Conservation (phyloP, 2,113 vertebrate species). For the Odocoileus hemionus region DNA sequence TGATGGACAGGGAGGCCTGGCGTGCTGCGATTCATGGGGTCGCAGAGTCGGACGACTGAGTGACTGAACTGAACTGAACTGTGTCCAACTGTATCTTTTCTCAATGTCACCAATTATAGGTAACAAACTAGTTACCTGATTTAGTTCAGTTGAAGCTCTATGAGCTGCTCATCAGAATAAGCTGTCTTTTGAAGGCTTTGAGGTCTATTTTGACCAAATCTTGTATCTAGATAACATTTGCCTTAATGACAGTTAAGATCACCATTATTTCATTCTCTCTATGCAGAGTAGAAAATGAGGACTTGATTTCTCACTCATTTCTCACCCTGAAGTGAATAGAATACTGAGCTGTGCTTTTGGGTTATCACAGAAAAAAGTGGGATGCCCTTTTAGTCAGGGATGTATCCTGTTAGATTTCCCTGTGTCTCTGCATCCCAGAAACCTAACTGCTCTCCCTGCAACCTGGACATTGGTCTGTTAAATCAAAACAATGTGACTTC, state of each 20-base stretch:
- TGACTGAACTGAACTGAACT: too few relatives aligned
- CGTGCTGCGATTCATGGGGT: too few relatives aligned
- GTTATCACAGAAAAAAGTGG: background rate
- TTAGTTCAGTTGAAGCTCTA: background rate
- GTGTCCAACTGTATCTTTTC: background rate
- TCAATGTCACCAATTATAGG: background rate
- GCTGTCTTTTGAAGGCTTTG: background rate
- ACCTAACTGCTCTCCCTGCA: background rate
- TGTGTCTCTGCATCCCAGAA: background rate
- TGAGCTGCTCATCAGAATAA: background rate
- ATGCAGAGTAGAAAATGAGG: background rate
- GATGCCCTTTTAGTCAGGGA: background rate
- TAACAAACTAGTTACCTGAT: background rate
- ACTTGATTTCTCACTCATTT: background rate
- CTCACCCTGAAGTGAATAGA: background rate
- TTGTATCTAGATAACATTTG: background rate
- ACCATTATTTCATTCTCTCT: background rate
- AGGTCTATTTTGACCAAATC: background rate
- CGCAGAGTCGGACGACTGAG: fast-evolving
- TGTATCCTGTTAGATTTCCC: background rate
- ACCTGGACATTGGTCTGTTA: background rate
- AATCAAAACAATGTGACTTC: background rate
- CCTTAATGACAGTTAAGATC: background rate
- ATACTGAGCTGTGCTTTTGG: background rate
- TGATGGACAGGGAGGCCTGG: too few relatives aligned